phyloP scores from a whole-genome alignment of 2,113 vertebrate species.

The Micromys minutus region DNA sequence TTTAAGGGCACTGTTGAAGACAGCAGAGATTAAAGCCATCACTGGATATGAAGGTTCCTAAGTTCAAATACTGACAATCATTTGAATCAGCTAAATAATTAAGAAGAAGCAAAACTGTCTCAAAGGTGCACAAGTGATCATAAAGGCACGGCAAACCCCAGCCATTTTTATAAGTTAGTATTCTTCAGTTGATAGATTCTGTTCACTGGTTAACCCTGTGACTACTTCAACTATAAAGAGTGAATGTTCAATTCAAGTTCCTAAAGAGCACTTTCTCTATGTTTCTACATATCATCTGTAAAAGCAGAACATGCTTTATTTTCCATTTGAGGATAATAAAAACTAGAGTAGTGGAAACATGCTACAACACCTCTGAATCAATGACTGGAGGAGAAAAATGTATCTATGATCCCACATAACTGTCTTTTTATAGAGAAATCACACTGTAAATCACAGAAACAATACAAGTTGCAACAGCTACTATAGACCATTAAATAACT shows the following conservation, averaged over 20 bases:
- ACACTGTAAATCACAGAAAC: slow-evolving; percentile 13
- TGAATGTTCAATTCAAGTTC: slow-evolving; percentile 44
- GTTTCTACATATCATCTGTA: slow-evolving; percentile 57
- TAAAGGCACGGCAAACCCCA: slow-evolving; percentile 28
- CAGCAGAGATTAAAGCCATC: slow-evolving; percentile 80
- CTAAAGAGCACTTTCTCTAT: slow-evolving; percentile 61
- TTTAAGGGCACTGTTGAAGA: slow-evolving; percentile 99
- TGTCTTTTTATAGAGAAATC: background rate
- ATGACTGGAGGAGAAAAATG: background rate
- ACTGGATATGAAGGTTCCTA: slow-evolving; percentile 24
- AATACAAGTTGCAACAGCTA: slow-evolving; percentile 26
- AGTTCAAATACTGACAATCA: slow-evolving; percentile 70
- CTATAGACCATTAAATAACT: slow-evolving; percentile 28
- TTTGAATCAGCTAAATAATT: slow-evolving; percentile 58
- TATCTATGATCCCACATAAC: background rate
- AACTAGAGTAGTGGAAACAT: slow-evolving; percentile 43
- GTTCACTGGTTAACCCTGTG: slow-evolving; percentile 55
- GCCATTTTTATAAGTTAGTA: slow-evolving; percentile 46
- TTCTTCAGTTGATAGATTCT: slow-evolving; percentile 43
- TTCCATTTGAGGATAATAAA: slow-evolving; percentile 56
- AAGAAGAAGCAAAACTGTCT: slow-evolving; percentile 40
- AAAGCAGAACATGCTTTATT: slow-evolving; percentile 50
- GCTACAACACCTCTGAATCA: slow-evolving; percentile 27
- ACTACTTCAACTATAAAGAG: slow-evolving; percentile 10
- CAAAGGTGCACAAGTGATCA: slow-evolving; percentile 59